Base-by-base conservation (phyloP, 2,113 vertebrate species). In the Halcyon malimbica region DNA sequence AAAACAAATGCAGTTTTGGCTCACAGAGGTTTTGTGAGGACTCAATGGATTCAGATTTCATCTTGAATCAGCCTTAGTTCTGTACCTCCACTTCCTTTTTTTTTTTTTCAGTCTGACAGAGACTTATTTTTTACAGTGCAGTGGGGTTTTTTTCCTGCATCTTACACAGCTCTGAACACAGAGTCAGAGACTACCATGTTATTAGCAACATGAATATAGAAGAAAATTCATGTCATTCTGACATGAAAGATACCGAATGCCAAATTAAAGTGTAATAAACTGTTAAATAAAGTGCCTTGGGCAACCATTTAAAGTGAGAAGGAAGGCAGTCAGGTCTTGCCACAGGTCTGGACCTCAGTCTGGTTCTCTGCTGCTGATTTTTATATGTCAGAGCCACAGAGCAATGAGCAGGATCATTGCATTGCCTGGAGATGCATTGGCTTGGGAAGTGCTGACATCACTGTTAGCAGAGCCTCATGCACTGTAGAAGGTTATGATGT, bases 131-230 rank as follows among this genome's bases (percentile, higher is more conserved):
- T 37, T 50, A 44, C 5, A 83, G 31, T 57, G 5, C 10, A 48
- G 2, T 50, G 7, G 0, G 0, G 0, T 1, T 24, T 16, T 54
- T 28, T 4, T 16, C 10, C 11, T 48, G 28, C 11, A 50, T 8
- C 9, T 60, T 81, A 26, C 10, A 50, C 2, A 67, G 5, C 10
- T 44, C n/a, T 50, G 37, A 76, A 21, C 10, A 48, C 2, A 62
- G 4, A 80, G 12, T 44, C n/a, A 59, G 64, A 90, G 6, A 3
- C 35, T 57, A n/a, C 37, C 3, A 13, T 25, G 10, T 29, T 65
- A n/a, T 54, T 79, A 87, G 2, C 20, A 82, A 48, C 4, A 12
- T 0, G 0, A 25, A 9, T 29, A 60, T 8, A 15, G 48, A 94
- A 89, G 53, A 68, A 91, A 90, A 73, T 1, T 21, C 4, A 2